Percentiles rank a stretch among this genome's conserved stretches.
These are phyloP conservation scores for Meleagris gallopavo DNA, from an alignment of 2,113 vertebrate species.

Conservation along the genomic window DNA sequence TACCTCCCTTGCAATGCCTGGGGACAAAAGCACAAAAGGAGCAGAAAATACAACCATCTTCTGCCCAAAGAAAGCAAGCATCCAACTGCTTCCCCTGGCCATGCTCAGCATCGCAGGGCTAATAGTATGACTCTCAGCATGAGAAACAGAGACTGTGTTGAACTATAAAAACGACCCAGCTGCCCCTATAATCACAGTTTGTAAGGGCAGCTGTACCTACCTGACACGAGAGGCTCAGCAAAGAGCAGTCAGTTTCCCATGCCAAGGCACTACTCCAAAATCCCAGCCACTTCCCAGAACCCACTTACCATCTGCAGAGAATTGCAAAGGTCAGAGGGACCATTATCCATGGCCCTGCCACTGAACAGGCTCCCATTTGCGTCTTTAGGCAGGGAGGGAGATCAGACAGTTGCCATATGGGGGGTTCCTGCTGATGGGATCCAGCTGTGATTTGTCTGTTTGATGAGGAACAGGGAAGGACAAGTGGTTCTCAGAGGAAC, in stretches of 20 bases:
- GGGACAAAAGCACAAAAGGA: neutral
- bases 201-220: neutral
- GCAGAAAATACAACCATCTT: neutral
- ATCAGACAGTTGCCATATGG: neutral
- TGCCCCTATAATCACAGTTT: neutral
- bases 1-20: neutral
- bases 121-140: neutral
- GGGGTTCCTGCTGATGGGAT: neutral
- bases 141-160: neutral
- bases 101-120: neutral
- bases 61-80: neutral
- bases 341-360: neutral
- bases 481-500: neutral
- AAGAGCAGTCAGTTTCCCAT: neutral
- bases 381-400: neutral
- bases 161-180: neutral
- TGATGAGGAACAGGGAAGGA: constrained; percentile 7
- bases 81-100: neutral
- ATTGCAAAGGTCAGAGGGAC: neutral
- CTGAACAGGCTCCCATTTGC: neutral
- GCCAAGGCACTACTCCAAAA: neutral
- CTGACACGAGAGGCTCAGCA: neutral
- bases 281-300: neutral
- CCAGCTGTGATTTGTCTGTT: neutral
- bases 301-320: neutral